Conservation (phyloP, 2,113 vertebrate species). For the Serinus canaria region DNA sequence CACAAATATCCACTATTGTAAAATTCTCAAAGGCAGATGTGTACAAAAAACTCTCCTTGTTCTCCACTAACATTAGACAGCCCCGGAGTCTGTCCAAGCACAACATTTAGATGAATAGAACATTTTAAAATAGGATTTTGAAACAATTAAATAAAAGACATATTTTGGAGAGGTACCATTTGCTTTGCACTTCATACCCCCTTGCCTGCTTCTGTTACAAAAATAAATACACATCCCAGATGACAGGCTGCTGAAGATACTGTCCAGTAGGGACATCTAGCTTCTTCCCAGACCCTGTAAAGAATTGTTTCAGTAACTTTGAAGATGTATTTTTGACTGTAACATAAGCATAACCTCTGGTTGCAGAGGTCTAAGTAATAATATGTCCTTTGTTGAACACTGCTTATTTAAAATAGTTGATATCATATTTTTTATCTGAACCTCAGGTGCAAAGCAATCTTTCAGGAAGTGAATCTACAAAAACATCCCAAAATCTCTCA, state of each 20-base stretch:
- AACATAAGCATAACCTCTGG: background rate
- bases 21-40: conserved; percentile 14
- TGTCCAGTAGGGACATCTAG: background rate
- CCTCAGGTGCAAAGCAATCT: background rate
- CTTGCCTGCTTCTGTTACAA: background rate
- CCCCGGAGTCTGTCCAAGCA: conserved; percentile 21
- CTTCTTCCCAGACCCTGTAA: background rate
- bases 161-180: background rate
- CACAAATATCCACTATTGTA: conserved; percentile 23
- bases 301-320: background rate
- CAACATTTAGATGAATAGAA: background rate
- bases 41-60: background rate
- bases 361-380: background rate
- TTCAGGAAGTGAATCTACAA: background rate
- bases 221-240: background rate
- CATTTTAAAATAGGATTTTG: background rate
- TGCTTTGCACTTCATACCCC: background rate
- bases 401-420: background rate
- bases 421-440: background rate
- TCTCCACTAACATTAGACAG: background rate
- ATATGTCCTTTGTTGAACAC: background rate
- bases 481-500: background rate
- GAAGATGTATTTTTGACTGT: background rate
- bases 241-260: background rate
- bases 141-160: conserved; percentile 3